Evolutionary conservation across 2,888 invertebrate genomes (phyloP), one percentile per base, ranked within the genome.

Genomic region (Chrysina gloriosa): DNA sequence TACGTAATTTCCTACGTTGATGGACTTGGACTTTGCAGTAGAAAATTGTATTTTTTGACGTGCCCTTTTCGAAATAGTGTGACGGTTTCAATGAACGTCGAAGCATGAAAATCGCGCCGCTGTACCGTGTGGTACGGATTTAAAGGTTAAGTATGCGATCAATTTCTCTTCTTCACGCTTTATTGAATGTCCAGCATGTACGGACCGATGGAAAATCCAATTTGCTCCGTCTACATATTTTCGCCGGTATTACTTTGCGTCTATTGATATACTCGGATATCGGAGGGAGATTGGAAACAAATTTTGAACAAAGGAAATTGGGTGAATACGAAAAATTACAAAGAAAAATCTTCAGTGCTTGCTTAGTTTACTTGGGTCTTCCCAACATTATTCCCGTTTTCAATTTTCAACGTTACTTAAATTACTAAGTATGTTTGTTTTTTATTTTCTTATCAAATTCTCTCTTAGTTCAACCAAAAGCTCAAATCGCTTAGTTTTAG

Each of bases 131-230:
- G 42, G 16, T 23, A 14, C 42, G 52, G 52, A 52, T 66, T 66
- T 66, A 58, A 66, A 66, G 66, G 58, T 66, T 66, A 66, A 45
- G 66, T 66, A 47, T 56, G 54, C 58, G 29, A 56, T 66, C 56
- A 56, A 58, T 66, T 66, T 45, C 25, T 50, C n/a, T n/a, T 21
- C 23, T 27, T 7, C 19, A 39, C 42, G 42, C 42, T 61, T 42
- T 42, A 27, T 42, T 61, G 58, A 39, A 39, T 42, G 16, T 61
- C 27, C 21, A 39, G 14, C 39, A 11, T 58, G 39, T 36, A 39
- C 16, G 23, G 23, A 58, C 11, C 2, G 25, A 27, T 11, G n/a
- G 11, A 48, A 48, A 48, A 23, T 48, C 9, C 25, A 36, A 36
- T 36, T n/a, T 36, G 4, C n/a, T n/a, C 36, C 14, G 14, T 36